A percentile compares a stretch with the other conserved stretches of the same genome.
Conservation (phyloP, 1,140 invertebrate species). For the Trachymyrmex cornetzi region DNA sequence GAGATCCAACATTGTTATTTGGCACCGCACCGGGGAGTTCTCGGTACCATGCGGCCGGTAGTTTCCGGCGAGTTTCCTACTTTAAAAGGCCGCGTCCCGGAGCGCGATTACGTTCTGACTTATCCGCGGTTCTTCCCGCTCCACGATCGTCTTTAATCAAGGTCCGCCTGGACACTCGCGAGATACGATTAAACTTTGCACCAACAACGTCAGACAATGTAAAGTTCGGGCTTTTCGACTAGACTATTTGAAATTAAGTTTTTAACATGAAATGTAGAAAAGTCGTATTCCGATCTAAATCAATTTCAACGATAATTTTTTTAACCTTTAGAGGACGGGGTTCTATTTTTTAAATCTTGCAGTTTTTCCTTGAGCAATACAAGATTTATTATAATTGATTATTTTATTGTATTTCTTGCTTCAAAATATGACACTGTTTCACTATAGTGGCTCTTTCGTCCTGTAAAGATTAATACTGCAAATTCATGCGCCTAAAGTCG, state of each 20-base stretch:
- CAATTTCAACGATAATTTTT: not conserved
- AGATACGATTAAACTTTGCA: constrained; percentile 39
- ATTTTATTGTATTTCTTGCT: no score
- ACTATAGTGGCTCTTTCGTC: no score
- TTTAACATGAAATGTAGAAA: not conserved
- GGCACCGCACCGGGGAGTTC: constrained; percentile 86
- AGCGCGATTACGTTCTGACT: constrained; percentile 74
- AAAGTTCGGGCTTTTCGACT: constrained; percentile 18
- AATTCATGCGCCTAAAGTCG: not conserved
- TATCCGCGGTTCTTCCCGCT: constrained; percentile 73
- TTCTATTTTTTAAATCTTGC: no score
- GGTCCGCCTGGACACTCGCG: constrained; percentile 17
- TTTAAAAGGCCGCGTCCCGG: constrained; percentile 84
- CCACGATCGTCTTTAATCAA: constrained; percentile 74
- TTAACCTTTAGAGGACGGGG: no score
- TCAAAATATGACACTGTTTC: no score
- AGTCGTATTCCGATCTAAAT: not conserved
- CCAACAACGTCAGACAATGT: constrained; percentile 35
- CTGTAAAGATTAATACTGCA: not conserved
- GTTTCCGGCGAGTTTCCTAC: constrained; percentile 85
- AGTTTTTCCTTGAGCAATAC: no score
- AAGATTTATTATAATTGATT: no score
- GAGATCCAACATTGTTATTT: constrained; percentile 88
- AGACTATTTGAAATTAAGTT: not conserved
- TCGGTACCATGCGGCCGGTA: constrained; percentile 79